A percentile compares a stretch with the other conserved stretches of the same genome.
phyloP scores from a whole-genome alignment of 2,797 vertebrate species.

The Phyllotis vaccarum region DNA sequence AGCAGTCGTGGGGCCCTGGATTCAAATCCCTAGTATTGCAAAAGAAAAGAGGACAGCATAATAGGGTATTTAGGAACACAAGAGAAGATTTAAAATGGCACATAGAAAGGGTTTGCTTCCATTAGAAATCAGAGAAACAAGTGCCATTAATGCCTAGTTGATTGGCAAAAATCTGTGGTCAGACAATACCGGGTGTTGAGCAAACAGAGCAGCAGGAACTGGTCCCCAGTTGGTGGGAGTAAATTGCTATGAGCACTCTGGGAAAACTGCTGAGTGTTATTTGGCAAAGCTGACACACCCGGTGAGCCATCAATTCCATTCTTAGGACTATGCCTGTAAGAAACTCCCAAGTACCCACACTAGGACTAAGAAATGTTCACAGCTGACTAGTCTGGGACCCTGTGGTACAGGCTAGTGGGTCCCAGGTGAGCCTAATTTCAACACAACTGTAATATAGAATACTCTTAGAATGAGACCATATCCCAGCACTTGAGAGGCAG shows the following conservation, averaged over 20 bases:
- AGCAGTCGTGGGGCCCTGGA: not conserved
- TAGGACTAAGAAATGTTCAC: not conserved
- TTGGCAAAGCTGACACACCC: conserved; percentile 48
- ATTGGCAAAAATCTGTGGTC: not conserved
- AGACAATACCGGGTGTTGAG: not conserved
- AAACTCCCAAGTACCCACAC: not conserved
- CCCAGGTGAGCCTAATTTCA: too few species aligned
- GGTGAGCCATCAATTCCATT: not conserved
- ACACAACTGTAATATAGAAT: not conserved
- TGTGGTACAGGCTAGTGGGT: not conserved
- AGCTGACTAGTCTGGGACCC: not conserved
- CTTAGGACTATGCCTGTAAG: not conserved
- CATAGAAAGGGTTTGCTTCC: not conserved
- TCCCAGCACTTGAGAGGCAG: not conserved
- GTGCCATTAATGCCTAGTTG: not conserved
- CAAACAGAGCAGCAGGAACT: not conserved
- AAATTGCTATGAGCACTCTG: not conserved
- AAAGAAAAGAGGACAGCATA: not conserved
- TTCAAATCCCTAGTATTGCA: not conserved
- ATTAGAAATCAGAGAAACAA: not conserved
- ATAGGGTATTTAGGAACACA: not conserved
- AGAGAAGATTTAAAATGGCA: not conserved
- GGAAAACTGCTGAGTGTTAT: conserved; percentile 41
- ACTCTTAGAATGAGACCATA: not conserved
- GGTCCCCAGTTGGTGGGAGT: conserved; percentile 6